These are phyloP conservation scores for Lingula anatina DNA, from an alignment of 2,888 invertebrate species.

Conservation along the genomic window DNA sequence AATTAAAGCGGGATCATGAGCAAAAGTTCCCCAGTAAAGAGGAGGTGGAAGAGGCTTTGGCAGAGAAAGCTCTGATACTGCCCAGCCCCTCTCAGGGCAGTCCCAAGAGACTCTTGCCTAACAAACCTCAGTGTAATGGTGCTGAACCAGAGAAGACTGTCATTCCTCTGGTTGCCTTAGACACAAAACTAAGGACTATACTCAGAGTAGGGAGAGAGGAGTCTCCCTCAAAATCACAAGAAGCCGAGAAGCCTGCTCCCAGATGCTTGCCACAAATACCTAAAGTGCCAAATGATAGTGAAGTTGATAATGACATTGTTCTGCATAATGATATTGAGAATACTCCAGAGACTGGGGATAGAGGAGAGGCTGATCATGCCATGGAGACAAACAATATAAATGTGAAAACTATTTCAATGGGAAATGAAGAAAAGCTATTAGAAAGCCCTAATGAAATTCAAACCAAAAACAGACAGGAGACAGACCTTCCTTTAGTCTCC, in stretches of 20 bases:
- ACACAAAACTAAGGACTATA: background rate
- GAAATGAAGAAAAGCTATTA: too few relatives aligned
- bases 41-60: too few relatives aligned
- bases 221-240: constrained; percentile 25
- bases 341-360: constrained; percentile 27
- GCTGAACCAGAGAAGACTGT: background rate
- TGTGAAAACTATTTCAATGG: too few relatives aligned
- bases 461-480: too few relatives aligned
- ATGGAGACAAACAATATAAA: too few relatives aligned
- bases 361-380: constrained; percentile 27
- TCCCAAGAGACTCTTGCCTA: too few relatives aligned
- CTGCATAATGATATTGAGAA: constrained; percentile 30
- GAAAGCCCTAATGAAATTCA: too few relatives aligned
- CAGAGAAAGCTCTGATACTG: too few relatives aligned
- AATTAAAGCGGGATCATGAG: background rate
- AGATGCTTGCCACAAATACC: constrained; percentile 23
- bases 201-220: constrained; percentile 1
- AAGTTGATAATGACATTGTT: background rate
- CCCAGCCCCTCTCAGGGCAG: too few relatives aligned
- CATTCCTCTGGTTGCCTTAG: background rate
- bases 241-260: constrained; percentile 24
- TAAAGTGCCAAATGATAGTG: background rate
- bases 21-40: background rate
- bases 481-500: too few relatives aligned
- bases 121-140: background rate